A percentile compares a stretch with the other conserved stretches of the same genome.
These are phyloP conservation scores for Hemistola chrysoprasaria DNA, from an alignment of 2,888 invertebrate genomes.

Conservation along the genomic window DNA sequence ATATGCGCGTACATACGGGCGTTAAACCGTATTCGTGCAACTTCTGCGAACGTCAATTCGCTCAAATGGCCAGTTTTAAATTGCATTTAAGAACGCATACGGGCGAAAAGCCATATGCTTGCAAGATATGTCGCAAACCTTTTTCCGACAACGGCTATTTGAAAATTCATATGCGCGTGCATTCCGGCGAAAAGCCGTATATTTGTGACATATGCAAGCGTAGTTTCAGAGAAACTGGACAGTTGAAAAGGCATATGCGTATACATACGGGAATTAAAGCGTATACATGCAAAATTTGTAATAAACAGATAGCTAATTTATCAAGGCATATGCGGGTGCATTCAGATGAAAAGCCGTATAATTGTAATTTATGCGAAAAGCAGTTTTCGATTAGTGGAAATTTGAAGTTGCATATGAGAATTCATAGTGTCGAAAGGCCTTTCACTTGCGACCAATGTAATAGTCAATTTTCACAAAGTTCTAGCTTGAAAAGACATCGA, in stretches of 20 bases:
- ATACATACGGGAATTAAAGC: conserved; percentile 66
- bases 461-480: conserved; percentile 50
- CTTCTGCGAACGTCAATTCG: conserved; percentile 62
- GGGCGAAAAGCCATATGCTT: conserved; percentile 60
- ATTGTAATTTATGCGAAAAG: conserved; percentile 53
- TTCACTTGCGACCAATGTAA: conserved; percentile 48
- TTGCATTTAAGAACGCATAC: conserved; percentile 68
- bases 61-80: conserved; percentile 71
- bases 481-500: conserved; percentile 50
- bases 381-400: conserved; percentile 56
- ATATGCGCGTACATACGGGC: conserved; percentile 69
- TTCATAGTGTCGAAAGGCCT: conserved; percentile 49
- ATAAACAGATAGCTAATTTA: conserved; percentile 68
- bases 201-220: conserved; percentile 62
- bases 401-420: conserved; percentile 55
- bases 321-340: conserved; percentile 69
- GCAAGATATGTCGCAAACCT: conserved; percentile 64
- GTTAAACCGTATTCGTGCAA: conserved; percentile 64
- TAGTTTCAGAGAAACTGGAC: conserved; percentile 62
- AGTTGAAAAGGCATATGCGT: conserved; percentile 62
- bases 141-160: conserved; percentile 72
- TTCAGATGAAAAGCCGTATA: conserved; percentile 51
- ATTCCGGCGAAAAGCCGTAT: conserved; percentile 66
- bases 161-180: conserved; percentile 69
- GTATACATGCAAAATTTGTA: conserved; percentile 68